These are phyloP conservation scores for Coelopa frigida DNA, from an alignment of 1,140 invertebrate genomes.

Conservation along the genomic window DNA sequence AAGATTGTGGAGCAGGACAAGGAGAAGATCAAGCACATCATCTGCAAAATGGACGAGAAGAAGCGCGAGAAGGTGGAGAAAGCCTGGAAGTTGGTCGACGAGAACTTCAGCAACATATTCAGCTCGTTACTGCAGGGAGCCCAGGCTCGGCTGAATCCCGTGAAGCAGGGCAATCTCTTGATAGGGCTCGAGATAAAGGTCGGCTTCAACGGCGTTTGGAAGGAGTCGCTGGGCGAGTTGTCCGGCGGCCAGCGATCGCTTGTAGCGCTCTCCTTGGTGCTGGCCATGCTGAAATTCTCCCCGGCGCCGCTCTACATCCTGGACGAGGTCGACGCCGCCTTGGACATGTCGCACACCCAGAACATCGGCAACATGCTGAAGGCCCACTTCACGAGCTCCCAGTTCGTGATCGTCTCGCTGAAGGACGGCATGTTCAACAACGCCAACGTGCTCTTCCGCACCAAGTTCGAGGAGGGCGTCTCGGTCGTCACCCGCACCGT, in stretches of 20 bases:
- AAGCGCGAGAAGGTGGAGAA: constrained; percentile 72
- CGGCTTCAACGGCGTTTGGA: constrained; percentile 90
- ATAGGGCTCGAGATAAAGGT: constrained; percentile 89
- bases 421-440: constrained; percentile 99
- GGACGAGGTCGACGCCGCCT: constrained; percentile 97
- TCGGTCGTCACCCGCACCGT: constrained; percentile 75
- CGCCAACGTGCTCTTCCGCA: constrained; percentile 95
- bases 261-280: constrained; percentile 91
- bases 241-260: constrained; percentile 95
- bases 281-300: constrained; percentile 94
- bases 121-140: constrained; percentile 83
- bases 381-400: constrained; percentile 86
- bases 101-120: constrained; percentile 97
- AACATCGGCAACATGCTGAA: constrained; percentile 97
- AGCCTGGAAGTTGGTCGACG: constrained; percentile 77
- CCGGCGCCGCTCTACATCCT: constrained; percentile 98
- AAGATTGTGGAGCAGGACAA: constrained; percentile 82
- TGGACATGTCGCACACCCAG: constrained; percentile 97
- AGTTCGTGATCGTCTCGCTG: constrained; percentile 98
- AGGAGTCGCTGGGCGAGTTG: constrained; percentile 91
- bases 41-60: constrained; percentile 82
- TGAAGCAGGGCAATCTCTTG: constrained; percentile 62
- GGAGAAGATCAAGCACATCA: constrained; percentile 72
- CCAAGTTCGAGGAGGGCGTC: constrained; percentile 91
- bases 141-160: constrained; percentile 74